Conservation (phyloP, 2,797 vertebrate species). For the Hypotaenidia okinawae region DNA sequence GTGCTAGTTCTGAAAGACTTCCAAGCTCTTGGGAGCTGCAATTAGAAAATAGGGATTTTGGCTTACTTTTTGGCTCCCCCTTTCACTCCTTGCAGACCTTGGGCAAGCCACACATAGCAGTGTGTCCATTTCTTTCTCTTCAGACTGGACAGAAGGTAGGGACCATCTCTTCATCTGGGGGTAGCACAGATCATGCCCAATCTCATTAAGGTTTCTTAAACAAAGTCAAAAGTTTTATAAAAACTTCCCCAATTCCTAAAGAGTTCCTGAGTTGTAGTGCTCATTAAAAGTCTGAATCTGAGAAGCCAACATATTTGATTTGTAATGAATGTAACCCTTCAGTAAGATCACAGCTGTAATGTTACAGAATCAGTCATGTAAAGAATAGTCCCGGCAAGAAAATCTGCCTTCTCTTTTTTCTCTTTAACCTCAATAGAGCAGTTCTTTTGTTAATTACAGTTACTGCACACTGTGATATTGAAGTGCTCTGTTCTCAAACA, state of each 20-base stretch:
- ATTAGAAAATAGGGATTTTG: not conserved
- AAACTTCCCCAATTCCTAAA: not conserved
- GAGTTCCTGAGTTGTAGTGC: conserved; percentile 6
- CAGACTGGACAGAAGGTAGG: not conserved
- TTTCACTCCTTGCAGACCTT: not conserved
- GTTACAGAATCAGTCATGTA: conserved; percentile 75
- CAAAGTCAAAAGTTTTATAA: conserved; percentile 2
- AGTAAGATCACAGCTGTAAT: conserved; percentile 82
- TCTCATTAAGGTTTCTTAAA: not conserved
- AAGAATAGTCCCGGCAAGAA: conserved; percentile 77
- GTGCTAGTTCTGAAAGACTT: not conserved
- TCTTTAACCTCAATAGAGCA: conserved; percentile 76
- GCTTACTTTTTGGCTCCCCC: not conserved
- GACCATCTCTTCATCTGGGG: not conserved
- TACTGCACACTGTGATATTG: conserved; percentile 80
- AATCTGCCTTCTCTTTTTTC: conserved; percentile 67
- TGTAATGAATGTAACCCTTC: conserved; percentile 63
- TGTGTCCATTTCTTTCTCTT: not conserved
- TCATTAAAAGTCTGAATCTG: conserved; percentile 38
- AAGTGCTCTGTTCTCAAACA: conserved; percentile 85
- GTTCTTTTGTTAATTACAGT: conserved; percentile 88
- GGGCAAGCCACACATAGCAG: not conserved
- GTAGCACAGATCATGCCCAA: not conserved
- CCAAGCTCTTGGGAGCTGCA: not conserved
- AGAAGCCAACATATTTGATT: conserved; percentile 46